Evolutionary conservation across 1,140 invertebrate genomes (phyloP), one percentile per base, ranked within the genome.

Genomic region (Hyposmocoma kahamanoa): DNA sequence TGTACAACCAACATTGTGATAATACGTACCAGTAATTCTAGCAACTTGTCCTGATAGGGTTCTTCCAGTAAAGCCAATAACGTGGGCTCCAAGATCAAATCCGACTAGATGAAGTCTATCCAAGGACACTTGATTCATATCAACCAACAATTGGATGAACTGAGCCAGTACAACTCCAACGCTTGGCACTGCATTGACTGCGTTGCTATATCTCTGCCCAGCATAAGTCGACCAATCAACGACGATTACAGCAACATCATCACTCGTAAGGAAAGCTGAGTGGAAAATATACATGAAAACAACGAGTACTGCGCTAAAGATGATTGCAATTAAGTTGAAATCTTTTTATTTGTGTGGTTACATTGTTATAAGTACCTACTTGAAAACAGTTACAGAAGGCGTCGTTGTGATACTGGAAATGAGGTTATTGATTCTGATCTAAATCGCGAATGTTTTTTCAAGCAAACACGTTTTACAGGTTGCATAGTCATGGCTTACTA

Each of bases 81-180:
- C 91, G 59, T 97, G 95, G 1, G 95, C 95, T 0, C 95, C 95
- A 0, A 93, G 76, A 56, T 89, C 89, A 74, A 96, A 96, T 0
- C 95, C 95, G 56, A 97, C 93, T 26, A 97, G 61, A 67, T 97
- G 95, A 5, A 77, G 15, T 1, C 34, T 50, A 2, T 41, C 22
- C 0, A 58, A 15, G 0, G 49, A 24, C 3, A 61, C 44, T 39
- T 36, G 24, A 3, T 32, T 24, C 0, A 22, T 42, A 0, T 9
- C 17, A 1, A 60, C 44, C 15, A 68, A 36, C 3, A 47, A 6
- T 9, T 10, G 15, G n/a, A 79, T 62, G 3, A 76, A 44, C 8
- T 32, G 26, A 4, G 54, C 65, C 11, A 78, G 8, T 18, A 45
- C 28, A 4, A 8, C 9, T 3, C 62, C 77, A 17, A 81, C 59